phyloP scores from a whole-genome alignment of 2,113 vertebrate species.

The Lampris megalopsis region DNA sequence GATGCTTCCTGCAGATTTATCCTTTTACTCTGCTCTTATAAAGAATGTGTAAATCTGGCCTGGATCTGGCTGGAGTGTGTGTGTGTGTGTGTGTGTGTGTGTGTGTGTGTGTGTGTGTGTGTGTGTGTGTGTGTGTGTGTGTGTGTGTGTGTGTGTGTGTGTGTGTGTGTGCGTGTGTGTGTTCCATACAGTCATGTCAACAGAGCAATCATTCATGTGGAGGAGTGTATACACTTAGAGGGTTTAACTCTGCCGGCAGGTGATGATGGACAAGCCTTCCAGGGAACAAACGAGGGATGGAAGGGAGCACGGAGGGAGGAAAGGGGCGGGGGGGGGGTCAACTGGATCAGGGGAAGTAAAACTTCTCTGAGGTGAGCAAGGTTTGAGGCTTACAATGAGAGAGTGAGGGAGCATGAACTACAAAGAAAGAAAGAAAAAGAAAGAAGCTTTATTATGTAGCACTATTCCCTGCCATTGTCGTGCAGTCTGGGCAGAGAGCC shows the following conservation, averaged over 20 bases:
- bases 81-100: slow-evolving; percentile 21
- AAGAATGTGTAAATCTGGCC: slow-evolving; percentile 69
- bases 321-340: slow-evolving; percentile 32
- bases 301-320: slow-evolving; percentile 30
- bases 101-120: slow-evolving; percentile 30
- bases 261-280: slow-evolving; percentile 73
- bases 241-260: slow-evolving; percentile 68
- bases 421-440: neutral
- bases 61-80: slow-evolving; percentile 35
- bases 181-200: slow-evolving; percentile 73
- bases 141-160: slow-evolving; percentile 50
- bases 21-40: slow-evolving; percentile 51
- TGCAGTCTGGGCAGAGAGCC: slow-evolving; percentile 55
- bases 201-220: slow-evolving; percentile 77
- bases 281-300: slow-evolving; percentile 12
- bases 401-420: slow-evolving; percentile 4
- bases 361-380: slow-evolving; percentile 8
- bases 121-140: slow-evolving; percentile 25
- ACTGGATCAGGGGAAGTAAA: slow-evolving; percentile 48
- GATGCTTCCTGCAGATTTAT: slow-evolving; percentile 73
- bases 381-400: neutral
- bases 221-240: slow-evolving; percentile 66
- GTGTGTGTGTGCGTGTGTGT: slow-evolving; percentile 34
- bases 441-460: slow-evolving; percentile 10
- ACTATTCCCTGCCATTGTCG: slow-evolving; percentile 51